Evolutionary conservation across 1,140 invertebrate genomes (phyloP).

Genomic region (Aradophagus sp.): DNA sequence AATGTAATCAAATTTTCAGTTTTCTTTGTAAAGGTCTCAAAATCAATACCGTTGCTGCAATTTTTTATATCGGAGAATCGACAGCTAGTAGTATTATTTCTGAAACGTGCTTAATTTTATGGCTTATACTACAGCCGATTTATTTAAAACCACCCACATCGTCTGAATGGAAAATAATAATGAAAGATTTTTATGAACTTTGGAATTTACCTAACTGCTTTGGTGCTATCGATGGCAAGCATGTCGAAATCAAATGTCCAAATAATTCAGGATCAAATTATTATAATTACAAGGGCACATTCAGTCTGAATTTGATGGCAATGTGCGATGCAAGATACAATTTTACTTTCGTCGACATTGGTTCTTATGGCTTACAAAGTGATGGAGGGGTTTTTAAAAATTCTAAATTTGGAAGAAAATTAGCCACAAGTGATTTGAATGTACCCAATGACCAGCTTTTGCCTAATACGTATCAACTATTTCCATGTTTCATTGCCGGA

Average conservation of each 20-base stretch:
- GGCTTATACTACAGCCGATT: too few species aligned
- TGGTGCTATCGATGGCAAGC: too few species aligned
- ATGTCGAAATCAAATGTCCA: background rate
- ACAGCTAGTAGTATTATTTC: too few species aligned
- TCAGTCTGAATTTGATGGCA: conserved; percentile 71
- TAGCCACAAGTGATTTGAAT: conserved; percentile 11
- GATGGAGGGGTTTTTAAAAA: conserved; percentile 49
- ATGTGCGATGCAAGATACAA: conserved; percentile 60
- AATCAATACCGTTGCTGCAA: too few species aligned
- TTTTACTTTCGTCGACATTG: conserved; percentile 44
- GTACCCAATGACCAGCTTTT: conserved; percentile 30
- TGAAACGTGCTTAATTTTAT: too few species aligned
- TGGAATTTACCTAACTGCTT: too few species aligned
- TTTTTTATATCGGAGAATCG: too few species aligned
- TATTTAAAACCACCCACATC: too few species aligned
- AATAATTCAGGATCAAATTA: conserved; percentile 47
- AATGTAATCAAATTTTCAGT: too few species aligned
- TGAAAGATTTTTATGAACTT: background rate
- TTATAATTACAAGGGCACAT: conserved; percentile 74
- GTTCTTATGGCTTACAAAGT: conserved; percentile 34
- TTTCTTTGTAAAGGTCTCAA: too few species aligned
- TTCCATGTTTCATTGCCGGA: conserved; percentile 66
- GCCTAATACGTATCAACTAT: conserved; percentile 9
- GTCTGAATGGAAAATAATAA: background rate
- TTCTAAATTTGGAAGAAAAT: conserved; percentile 40